These are phyloP conservation scores for Gallinago paraguaiae DNA, from an alignment of 2,113 vertebrate species.

Conservation along the genomic window DNA sequence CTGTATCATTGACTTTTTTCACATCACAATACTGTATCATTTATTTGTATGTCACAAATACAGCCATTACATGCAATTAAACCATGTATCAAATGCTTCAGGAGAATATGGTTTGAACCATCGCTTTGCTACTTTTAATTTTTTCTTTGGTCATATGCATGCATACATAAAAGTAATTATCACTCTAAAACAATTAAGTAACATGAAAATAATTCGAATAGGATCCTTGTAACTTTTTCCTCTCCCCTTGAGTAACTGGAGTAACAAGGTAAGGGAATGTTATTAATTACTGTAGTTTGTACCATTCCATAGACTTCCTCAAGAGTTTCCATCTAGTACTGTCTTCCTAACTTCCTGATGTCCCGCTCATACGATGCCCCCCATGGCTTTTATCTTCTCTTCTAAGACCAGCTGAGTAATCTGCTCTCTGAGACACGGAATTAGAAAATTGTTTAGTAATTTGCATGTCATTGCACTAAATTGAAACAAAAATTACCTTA, in stretches of 20 bases:
- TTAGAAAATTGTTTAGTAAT: background rate
- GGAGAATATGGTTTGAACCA: background rate
- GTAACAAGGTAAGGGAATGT: background rate
- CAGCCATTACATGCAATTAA: background rate
- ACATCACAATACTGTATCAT: fast-evolving
- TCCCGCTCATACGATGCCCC: background rate
- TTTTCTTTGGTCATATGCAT: background rate
- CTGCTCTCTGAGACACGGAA: fast-evolving
- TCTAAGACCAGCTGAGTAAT: background rate
- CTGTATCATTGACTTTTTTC: background rate
- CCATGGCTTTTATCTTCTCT: background rate
- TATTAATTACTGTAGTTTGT: background rate
- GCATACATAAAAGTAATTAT: background rate
- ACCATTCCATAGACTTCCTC: background rate
- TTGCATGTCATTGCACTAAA: background rate
- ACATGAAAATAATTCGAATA: background rate
- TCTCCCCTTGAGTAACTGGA: background rate
- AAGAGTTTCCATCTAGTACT: background rate
- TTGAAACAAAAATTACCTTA: background rate
- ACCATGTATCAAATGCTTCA: background rate
- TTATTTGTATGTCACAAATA: background rate
- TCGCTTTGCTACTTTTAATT: background rate
- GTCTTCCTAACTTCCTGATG: too few relatives aligned
- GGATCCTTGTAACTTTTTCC: background rate
- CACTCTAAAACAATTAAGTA: background rate